Evolutionary conservation across 2,888 invertebrate species (phyloP).

Genomic region (Selenia dentaria): DNA sequence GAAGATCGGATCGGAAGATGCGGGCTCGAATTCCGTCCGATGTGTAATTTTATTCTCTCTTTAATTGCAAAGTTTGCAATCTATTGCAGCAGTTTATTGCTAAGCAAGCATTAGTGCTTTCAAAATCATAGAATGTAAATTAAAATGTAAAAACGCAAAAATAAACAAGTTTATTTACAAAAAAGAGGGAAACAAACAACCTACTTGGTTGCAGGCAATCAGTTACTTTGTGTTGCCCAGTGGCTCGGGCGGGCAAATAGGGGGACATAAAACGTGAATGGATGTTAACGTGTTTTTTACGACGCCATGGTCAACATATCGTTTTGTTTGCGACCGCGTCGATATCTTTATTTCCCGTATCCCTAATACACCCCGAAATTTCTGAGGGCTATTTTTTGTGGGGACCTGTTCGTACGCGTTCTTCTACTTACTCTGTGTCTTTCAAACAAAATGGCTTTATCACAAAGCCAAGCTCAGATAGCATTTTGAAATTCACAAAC

Average conservation of each 20-base stretch:
- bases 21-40: too few species aligned
- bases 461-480: too few species aligned
- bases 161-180: background rate
- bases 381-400: conserved; percentile 54
- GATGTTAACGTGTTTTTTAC: conserved; percentile 85
- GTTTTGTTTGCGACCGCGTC: conserved; percentile 76
- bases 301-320: conserved; percentile 76
- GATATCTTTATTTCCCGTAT: conserved; percentile 70
- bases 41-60: too few species aligned
- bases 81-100: too few species aligned
- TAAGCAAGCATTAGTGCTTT: too few species aligned
- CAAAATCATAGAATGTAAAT: too few species aligned
- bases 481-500: too few species aligned
- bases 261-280: conserved; percentile 80
- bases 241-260: conserved; percentile 73
- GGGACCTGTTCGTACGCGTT: conserved; percentile 25
- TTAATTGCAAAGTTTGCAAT: too few species aligned
- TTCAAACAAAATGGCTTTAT: conserved; percentile 13
- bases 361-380: conserved; percentile 60
- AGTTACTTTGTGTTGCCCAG: conserved; percentile 73
- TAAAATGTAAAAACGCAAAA: too few species aligned
- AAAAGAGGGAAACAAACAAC: conserved; percentile 15
- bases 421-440: conserved; percentile 15
- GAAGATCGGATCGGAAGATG: too few species aligned
- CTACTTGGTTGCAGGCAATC: conserved; percentile 56